Conservation (phyloP, 1,140 invertebrate species). For the Danaus melanippus region DNA sequence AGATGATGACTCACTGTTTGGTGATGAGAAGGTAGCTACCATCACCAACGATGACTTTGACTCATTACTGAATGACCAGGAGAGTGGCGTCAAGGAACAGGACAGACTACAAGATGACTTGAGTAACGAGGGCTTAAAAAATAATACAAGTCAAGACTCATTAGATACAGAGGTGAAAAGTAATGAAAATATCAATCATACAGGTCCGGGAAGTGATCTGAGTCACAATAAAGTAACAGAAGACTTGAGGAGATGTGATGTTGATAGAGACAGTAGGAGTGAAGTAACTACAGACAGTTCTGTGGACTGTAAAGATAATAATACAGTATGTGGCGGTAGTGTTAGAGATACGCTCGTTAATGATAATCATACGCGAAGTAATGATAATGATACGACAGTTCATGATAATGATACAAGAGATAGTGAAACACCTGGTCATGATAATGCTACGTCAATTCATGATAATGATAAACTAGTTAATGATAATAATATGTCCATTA, state of each 20-base stretch:
- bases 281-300: conserved; percentile 4
- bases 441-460: neutral
- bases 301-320: conserved; percentile 4
- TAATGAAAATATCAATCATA: neutral
- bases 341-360: neutral
- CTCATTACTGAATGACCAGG: conserved; percentile 12
- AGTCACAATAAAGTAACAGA: conserved; percentile 4
- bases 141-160: neutral
- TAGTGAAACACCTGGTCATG: conserved; percentile 1
- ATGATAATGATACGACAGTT: conserved; percentile 3
- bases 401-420: conserved; percentile 8
- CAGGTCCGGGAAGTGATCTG: conserved; percentile 7
- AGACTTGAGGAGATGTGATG: conserved; percentile 1
- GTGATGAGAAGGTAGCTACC: conserved; percentile 10
- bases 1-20: conserved; percentile 18
- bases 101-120: neutral
- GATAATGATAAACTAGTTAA: conserved; percentile 10
- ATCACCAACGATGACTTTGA: conserved; percentile 19
- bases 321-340: conserved; percentile 3
- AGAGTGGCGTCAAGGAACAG: neutral
- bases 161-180: too few relatives aligned
- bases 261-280: conserved; percentile 4
- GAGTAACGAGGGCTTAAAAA: neutral
- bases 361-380: conserved; percentile 7
- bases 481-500: neutral